Evolutionary conservation across 2,797 vertebrate genomes (phyloP).

Genomic region (Menidia menidia): DNA sequence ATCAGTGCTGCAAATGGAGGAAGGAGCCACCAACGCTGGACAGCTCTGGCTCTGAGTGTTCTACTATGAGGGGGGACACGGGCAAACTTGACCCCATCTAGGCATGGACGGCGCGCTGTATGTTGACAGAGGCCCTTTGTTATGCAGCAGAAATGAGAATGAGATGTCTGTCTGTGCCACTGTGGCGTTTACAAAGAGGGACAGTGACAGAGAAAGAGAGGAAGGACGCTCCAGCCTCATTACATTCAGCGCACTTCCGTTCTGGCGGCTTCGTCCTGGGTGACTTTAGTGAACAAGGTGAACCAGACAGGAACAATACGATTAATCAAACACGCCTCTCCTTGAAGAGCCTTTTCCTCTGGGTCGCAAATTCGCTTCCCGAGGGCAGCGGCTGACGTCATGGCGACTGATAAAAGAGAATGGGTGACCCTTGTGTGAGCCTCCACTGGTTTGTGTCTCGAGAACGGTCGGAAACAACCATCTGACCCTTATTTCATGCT

Average conservation of each 20-base stretch:
- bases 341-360: conserved; percentile 75
- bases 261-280: conserved; percentile 71
- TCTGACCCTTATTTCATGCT: conserved; percentile 59
- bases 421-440: conserved; percentile 62
- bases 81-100: conserved; percentile 33
- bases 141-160: conserved; percentile 43
- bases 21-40: conserved; percentile 23
- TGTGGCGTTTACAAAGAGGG: conserved; percentile 53
- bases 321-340: conserved; percentile 81
- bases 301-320: conserved; percentile 80
- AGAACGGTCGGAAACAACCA: conserved; percentile 45
- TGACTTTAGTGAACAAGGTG: conserved; percentile 76
- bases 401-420: conserved; percentile 59
- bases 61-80: neutral
- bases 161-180: conserved; percentile 55
- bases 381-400: conserved; percentile 73
- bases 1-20: conserved; percentile 28
- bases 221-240: conserved; percentile 81
- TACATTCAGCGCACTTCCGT: conserved; percentile 80
- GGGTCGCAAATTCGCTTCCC: conserved; percentile 74
- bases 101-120: neutral
- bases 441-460: conserved; percentile 36
- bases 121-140: conserved; percentile 69
- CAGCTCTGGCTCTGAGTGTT: conserved; percentile 19
- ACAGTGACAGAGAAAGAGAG: conserved; percentile 55